phyloP scores from a whole-genome alignment of 2,113 vertebrate genomes.

The Colossoma macropomum region DNA sequence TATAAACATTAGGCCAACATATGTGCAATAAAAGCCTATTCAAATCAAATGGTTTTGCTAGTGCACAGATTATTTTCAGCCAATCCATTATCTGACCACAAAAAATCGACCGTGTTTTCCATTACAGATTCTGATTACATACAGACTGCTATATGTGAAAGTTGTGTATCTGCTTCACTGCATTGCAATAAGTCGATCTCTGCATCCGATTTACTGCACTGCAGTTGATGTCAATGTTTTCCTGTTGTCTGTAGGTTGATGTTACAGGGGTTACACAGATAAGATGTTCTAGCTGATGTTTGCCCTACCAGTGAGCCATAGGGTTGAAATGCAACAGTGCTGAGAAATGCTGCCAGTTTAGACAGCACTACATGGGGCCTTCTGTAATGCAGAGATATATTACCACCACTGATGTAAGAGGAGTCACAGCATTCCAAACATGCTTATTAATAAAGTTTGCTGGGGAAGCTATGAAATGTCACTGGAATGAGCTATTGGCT shows the following conservation, averaged over 20 bases:
- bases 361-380: conserved; percentile 19
- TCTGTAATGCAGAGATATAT: conserved; percentile 9
- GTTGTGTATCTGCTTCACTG: neutral
- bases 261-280: conserved; percentile 68
- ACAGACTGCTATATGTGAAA: neutral
- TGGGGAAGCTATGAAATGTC: neutral
- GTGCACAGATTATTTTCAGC: neutral
- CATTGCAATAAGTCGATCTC: neutral
- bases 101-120: neutral
- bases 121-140: neutral
- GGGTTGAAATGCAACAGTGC: conserved; percentile 52
- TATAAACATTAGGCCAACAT: neutral
- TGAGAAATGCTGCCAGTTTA: conserved; percentile 14
- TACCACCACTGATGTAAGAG: neutral
- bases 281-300: conserved; percentile 72
- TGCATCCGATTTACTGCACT: neutral
- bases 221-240: neutral
- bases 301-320: conserved; percentile 52
- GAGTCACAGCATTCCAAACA: neutral
- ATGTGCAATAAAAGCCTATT: neutral
- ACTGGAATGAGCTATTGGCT: conserved; percentile 14
- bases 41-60: neutral
- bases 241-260: conserved; percentile 53
- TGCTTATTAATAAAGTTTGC: conserved; percentile 16
- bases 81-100: neutral